Percentiles rank a stretch among this genome's conserved stretches.
Conservation (phyloP, 2,888 invertebrate genomes). For the Nomada fucata region DNA sequence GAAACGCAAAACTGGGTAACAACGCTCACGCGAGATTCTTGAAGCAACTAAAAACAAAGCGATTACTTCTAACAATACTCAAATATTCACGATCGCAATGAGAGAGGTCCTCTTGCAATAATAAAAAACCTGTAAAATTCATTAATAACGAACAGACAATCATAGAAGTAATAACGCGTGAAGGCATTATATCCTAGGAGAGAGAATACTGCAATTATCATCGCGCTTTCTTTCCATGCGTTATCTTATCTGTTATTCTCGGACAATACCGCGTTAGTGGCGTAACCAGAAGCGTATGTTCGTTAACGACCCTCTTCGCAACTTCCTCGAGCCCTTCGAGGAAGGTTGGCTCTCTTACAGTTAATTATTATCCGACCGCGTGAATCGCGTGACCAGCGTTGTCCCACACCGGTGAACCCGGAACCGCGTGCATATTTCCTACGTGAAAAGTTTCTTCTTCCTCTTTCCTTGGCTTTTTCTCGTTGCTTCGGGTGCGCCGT, state of each 20-base stretch:
- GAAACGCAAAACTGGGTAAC: no score
- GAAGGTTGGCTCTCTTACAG: constrained; percentile 44
- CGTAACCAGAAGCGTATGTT: constrained; percentile 42
- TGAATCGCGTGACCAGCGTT: constrained; percentile 77
- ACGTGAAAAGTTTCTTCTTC: constrained; percentile 25
- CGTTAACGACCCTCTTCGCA: constrained; percentile 51
- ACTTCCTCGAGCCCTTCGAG: constrained; percentile 60
- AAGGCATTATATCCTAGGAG: background rate
- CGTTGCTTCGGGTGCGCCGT: background rate
- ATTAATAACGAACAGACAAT: no score
- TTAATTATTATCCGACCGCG: constrained; percentile 74
- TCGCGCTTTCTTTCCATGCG: background rate
- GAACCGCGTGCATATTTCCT: constrained; percentile 67
- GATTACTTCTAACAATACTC: background rate
- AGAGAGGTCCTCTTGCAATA: background rate
- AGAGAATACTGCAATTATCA: constrained; percentile 16
- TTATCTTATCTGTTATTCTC: background rate
- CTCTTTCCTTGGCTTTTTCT: background rate
- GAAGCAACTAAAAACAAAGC: no score
- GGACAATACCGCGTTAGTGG: constrained; percentile 13
- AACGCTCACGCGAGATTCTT: background rate
- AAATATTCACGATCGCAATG: background rate
- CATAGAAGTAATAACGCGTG: background rate
- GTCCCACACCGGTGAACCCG: constrained; percentile 74
- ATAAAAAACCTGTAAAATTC: background rate